These are phyloP conservation scores for Oxygymnocypris stewartii DNA, from an alignment of 2,113 vertebrate genomes.

Conservation along the genomic window DNA sequence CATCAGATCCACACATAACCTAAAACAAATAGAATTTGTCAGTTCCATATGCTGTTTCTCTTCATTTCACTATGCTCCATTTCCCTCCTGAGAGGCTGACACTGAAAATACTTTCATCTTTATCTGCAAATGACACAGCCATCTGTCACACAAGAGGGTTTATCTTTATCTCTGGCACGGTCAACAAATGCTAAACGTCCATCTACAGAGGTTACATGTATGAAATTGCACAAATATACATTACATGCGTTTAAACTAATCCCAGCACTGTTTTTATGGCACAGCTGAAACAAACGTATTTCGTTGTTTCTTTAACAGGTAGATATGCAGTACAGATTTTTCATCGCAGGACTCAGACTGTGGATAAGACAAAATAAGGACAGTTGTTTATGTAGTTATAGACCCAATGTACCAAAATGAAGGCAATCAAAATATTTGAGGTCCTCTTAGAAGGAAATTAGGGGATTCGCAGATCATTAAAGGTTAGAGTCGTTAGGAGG, in stretches of 20 bases:
- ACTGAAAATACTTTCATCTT: slow-evolving; percentile 38
- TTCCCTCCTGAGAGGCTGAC: slow-evolving; percentile 44
- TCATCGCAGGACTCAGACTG: not conserved
- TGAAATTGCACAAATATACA: not conserved
- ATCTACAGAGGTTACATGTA: not conserved
- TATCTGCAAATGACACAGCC: slow-evolving; percentile 53
- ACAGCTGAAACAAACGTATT: not conserved
- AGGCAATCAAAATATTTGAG: not conserved
- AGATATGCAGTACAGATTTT: not conserved
- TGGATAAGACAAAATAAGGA: not conserved
- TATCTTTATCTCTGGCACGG: not conserved
- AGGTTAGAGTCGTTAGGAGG: slow-evolving; percentile 5
- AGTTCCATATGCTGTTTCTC: slow-evolving; percentile 39
- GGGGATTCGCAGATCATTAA: slow-evolving; percentile 31
- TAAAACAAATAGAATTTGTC: slow-evolving; percentile 44
- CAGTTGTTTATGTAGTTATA: not conserved
- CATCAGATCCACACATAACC: slow-evolving; percentile 20
- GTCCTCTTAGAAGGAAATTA: slow-evolving; percentile 13
- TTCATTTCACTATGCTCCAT: slow-evolving; percentile 48
- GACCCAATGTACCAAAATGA: not conserved
- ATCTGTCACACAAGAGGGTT: slow-evolving; percentile 52
- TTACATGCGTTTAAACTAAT: not conserved
- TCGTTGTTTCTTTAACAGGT: not conserved
- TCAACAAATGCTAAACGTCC: slow-evolving; percentile 6
- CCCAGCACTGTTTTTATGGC: not conserved